Percentiles rank a stretch among this genome's conserved stretches.
Evolutionary conservation across 2,888 invertebrate genomes (phyloP).

Genomic region (Cheilosia scutellata): DNA sequence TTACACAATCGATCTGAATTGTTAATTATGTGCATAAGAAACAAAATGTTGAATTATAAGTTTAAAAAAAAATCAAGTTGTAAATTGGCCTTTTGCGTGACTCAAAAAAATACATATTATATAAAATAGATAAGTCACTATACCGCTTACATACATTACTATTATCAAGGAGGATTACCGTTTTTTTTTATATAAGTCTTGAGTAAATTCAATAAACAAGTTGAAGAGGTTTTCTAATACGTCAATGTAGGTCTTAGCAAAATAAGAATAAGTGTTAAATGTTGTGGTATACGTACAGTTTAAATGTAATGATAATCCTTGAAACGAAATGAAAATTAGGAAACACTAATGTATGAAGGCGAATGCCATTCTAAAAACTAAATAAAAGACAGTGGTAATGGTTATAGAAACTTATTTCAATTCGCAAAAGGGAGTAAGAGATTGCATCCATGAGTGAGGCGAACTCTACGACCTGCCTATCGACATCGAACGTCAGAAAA

Average conservation of each 20-base stretch:
- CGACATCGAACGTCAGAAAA: too few species aligned
- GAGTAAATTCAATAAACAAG: not conserved
- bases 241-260: conserved; percentile 9
- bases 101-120: not conserved
- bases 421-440: too few species aligned
- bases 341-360: not conserved
- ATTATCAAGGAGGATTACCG: not conserved
- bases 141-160: not conserved
- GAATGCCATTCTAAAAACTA: not conserved
- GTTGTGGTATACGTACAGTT: conserved; percentile 15
- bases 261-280: conserved; percentile 22
- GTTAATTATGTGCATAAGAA: conserved; percentile 51
- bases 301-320: conserved; percentile 3
- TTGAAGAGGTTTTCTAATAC: conserved; percentile 11
- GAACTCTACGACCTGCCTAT: too few species aligned
- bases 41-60: conserved; percentile 4
- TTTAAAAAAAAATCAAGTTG: not conserved
- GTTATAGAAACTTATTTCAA: too few species aligned
- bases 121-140: not conserved
- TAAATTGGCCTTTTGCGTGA: conserved; percentile 17
- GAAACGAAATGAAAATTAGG: not conserved
- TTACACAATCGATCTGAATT: conserved; percentile 18
- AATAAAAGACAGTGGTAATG: too few species aligned
- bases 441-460: too few species aligned
- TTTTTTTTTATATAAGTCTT: conserved; percentile 18